Conservation (phyloP, 2,888 invertebrate species). For the Eupelmus urozonus region DNA sequence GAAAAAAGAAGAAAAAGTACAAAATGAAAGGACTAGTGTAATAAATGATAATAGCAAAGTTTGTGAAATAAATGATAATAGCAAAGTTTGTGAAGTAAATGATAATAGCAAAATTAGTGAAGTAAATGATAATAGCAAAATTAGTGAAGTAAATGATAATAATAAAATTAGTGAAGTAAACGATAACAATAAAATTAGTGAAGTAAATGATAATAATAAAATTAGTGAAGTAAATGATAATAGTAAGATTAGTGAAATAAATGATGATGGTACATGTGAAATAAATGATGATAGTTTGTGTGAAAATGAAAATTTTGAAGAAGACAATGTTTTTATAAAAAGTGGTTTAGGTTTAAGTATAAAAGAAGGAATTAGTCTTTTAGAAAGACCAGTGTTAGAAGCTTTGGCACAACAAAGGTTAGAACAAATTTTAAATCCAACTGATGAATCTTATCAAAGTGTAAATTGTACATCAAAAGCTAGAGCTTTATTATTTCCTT, state of each 20-base stretch:
- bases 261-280: too few species aligned
- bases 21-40: conserved; percentile 52
- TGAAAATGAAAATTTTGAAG: conserved; percentile 59
- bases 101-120: too few species aligned
- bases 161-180: too few species aligned
- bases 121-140: too few species aligned
- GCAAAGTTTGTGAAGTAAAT: too few species aligned
- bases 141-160: too few species aligned
- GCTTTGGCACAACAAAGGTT: conserved; percentile 73
- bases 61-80: conserved; percentile 59
- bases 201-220: too few species aligned
- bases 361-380: conserved; percentile 72
- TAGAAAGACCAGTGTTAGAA: conserved; percentile 74
- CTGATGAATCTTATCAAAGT: conserved; percentile 68
- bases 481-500: conserved; percentile 80
- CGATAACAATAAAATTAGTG: too few species aligned
- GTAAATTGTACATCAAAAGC: conserved; percentile 68
- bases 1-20: conserved; percentile 61
- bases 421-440: conserved; percentile 74
- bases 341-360: conserved; percentile 64
- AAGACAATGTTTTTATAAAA: conserved; percentile 60
- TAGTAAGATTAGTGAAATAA: too few species aligned
- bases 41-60: conserved; percentile 54
- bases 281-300: conserved; percentile 53
- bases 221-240: conserved; percentile 54